These are phyloP conservation scores for Protobothrops flavoviridis DNA, from an alignment of 2,113 vertebrate genomes.

Conservation along the genomic window DNA sequence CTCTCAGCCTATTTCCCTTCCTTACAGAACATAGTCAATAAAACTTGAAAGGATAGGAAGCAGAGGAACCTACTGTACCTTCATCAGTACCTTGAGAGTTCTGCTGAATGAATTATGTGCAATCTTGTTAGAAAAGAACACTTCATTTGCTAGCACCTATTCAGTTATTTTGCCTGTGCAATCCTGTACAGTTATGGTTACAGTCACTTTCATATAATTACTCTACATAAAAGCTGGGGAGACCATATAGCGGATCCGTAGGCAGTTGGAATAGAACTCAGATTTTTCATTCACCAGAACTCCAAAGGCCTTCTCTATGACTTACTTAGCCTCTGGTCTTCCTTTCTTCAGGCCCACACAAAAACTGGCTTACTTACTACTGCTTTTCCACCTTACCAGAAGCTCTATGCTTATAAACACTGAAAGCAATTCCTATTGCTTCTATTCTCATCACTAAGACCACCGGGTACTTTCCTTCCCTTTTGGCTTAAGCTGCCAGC, in stretches of 20 bases:
- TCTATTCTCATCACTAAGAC: not conserved
- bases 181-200: not conserved
- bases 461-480: not conserved
- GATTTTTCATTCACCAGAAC: not conserved
- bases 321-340: too few relatives aligned
- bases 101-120: not conserved
- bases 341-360: not conserved
- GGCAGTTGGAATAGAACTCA: conserved; percentile 5
- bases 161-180: not conserved
- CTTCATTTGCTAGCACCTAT: not conserved
- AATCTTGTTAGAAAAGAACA: not conserved
- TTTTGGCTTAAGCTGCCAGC: not conserved
- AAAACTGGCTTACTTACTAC: not conserved
- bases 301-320: not conserved
- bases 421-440: not conserved
- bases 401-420: not conserved
- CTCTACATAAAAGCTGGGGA: not conserved
- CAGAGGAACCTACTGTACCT: not conserved
- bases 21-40: not conserved
- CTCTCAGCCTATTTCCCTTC: not conserved
- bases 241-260: not conserved
- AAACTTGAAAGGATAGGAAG: not conserved
- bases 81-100: not conserved
- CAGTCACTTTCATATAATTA: not conserved
- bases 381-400: not conserved